Conservation (phyloP, 2,888 invertebrate species). For the Tridacna gigas region DNA sequence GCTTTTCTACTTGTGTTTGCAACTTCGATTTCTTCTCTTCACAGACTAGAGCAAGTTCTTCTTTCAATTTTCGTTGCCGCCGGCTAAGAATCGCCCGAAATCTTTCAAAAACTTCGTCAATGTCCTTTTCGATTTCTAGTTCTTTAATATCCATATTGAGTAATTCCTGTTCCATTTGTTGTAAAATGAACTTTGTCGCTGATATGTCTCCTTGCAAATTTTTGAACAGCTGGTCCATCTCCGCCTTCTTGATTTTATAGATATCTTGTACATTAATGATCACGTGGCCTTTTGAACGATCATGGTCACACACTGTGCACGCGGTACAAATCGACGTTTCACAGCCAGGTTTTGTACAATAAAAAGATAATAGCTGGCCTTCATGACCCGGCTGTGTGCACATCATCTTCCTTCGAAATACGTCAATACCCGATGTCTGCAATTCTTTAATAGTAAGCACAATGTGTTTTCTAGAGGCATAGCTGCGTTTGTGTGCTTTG, state of each 20-base stretch:
- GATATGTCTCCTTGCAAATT: conserved; percentile 61
- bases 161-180: conserved; percentile 68
- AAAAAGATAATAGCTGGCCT: conserved; percentile 66
- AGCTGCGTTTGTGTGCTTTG: conserved; percentile 64
- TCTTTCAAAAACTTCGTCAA: conserved; percentile 63
- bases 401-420: conserved; percentile 63
- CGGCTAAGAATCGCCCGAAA: conserved; percentile 55
- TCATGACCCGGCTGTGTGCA: conserved; percentile 67
- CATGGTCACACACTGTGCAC: conserved; percentile 70
- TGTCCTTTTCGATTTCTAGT: conserved; percentile 69
- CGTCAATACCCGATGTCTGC: conserved; percentile 64
- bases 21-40: conserved; percentile 62
- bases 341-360: conserved; percentile 68
- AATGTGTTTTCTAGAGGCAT: conserved; percentile 64
- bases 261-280: conserved; percentile 67
- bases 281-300: conserved; percentile 63
- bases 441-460: conserved; percentile 64
- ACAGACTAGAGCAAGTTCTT: conserved; percentile 53
- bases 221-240: conserved; percentile 59
- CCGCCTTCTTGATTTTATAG: conserved; percentile 59
- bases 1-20: conserved; percentile 51
- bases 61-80: conserved; percentile 59
- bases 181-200: conserved; percentile 59
- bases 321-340: conserved; percentile 67
- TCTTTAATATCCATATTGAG: conserved; percentile 69